A percentile compares a stretch with the other conserved stretches of the same genome.
Conservation (phyloP, 2,888 invertebrate species). For the Meandrusa payeni region DNA sequence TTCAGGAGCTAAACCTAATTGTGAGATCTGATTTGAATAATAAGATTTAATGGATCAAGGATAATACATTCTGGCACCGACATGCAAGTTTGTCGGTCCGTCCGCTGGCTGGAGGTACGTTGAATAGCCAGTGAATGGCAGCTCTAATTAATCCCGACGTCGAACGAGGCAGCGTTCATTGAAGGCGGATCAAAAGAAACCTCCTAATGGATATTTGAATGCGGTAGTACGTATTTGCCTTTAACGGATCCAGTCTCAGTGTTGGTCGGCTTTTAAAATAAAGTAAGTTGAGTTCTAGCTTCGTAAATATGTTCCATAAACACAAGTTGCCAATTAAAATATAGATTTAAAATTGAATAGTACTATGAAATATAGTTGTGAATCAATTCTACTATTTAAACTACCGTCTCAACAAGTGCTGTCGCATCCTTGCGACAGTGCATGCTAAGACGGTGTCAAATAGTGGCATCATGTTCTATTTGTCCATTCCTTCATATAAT, state of each 20-base stretch:
- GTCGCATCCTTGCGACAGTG: too few relatives aligned
- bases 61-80: slow-evolving; percentile 31
- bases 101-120: slow-evolving; percentile 26
- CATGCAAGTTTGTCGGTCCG: slow-evolving; percentile 38
- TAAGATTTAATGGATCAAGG: slow-evolving; percentile 12
- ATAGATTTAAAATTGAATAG: too few relatives aligned
- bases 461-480: too few relatives aligned
- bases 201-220: slow-evolving; percentile 75
- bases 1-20: not conserved
- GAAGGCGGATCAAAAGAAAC: slow-evolving; percentile 68
- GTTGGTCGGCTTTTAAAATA: slow-evolving; percentile 1
- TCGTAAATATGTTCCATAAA: not conserved
- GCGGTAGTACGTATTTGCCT: slow-evolving; percentile 35
- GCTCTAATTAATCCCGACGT: slow-evolving; percentile 65
- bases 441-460: too few relatives aligned
- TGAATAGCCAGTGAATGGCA: slow-evolving; percentile 62
- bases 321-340: too few relatives aligned
- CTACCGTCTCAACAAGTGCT: too few relatives aligned
- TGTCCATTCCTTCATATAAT: too few relatives aligned
- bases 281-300: slow-evolving; percentile 2
- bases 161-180: slow-evolving; percentile 54
- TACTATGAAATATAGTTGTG: too few relatives aligned
- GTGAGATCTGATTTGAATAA: slow-evolving; percentile 15
- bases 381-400: too few relatives aligned
- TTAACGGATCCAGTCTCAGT: slow-evolving; percentile 25